phyloP scores from a whole-genome alignment of 1,140 invertebrate species.

The Meloidogyne chitwoodi region DNA sequence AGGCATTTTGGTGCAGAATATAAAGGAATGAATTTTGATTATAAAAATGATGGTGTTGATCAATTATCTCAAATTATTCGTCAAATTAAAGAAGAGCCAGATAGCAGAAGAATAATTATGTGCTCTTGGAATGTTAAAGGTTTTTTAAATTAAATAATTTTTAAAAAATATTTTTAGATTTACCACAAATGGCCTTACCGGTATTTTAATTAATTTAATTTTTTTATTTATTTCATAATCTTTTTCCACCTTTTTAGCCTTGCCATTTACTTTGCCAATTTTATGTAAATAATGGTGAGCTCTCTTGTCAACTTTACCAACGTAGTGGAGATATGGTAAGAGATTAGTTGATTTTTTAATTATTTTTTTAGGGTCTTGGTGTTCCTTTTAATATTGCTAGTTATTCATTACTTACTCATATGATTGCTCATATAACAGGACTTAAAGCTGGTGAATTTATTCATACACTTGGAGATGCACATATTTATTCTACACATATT shows the following conservation, averaged over 20 bases:
- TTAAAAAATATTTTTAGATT: constrained; percentile 65
- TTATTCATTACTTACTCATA: constrained; percentile 86
- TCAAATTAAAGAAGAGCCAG: constrained; percentile 76
- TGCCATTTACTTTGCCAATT: constrained; percentile 94
- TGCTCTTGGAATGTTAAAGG: constrained; percentile 85
- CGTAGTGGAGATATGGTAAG: constrained; percentile 85
- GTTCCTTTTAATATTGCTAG: constrained; percentile 99
- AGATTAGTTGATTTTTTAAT: neutral
- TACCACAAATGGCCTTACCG: constrained; percentile 87
- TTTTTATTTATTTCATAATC: too few species aligned
- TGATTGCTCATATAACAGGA: constrained; percentile 89
- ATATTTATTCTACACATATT: constrained; percentile 89
- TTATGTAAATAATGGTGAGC: constrained; percentile 76
- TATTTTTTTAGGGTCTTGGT: constrained; percentile 73
- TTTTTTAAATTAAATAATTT: constrained; percentile 40
- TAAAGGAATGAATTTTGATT: constrained; percentile 74
- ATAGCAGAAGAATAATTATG: constrained; percentile 85
- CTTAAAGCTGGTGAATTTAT: constrained; percentile 89
- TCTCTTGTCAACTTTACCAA: constrained; percentile 90
- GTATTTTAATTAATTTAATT: neutral
- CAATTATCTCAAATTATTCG: constrained; percentile 79
- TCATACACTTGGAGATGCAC: constrained; percentile 91
- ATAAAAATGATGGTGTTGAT: constrained; percentile 77
- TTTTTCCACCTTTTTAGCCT: constrained; percentile 64
- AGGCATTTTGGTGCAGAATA: constrained; percentile 94